Evolutionary conservation across 23 tunicate genomes (phyloP).

Genomic region (Trididemnum nubilum): DNA sequence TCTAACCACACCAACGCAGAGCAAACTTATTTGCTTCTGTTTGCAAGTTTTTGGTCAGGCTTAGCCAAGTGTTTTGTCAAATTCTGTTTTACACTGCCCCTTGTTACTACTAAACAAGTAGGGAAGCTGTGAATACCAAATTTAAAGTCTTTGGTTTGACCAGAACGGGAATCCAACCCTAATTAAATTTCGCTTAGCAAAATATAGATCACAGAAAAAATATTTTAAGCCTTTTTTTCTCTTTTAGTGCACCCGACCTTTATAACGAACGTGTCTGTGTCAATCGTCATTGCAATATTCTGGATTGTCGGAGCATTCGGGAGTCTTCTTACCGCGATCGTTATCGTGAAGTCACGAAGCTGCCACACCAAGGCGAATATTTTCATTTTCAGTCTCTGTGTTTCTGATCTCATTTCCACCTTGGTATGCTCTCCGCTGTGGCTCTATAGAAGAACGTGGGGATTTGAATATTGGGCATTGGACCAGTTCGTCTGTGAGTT

Average conservation of each 20-base stretch:
- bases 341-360: neutral
- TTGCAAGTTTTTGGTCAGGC: no score
- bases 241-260: neutral
- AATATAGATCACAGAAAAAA: no score
- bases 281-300: conserved; percentile 5
- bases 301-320: conserved; percentile 19
- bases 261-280: conserved; percentile 5
- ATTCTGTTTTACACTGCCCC: no score
- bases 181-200: no score
- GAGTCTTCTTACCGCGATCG: neutral
- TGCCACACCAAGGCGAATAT: conserved; percentile 26
- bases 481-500: conserved; percentile 22
- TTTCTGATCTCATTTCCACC: conserved; percentile 37
- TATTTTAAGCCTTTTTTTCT: neutral
- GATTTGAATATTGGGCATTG: conserved; percentile 28
- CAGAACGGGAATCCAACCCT: no score
- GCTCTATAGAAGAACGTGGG: conserved; percentile 47
- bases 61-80: no score
- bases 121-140: no score
- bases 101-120: no score
- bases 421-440: conserved; percentile 35
- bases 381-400: conserved; percentile 28
- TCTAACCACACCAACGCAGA: no score
- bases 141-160: no score
- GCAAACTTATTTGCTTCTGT: no score